A percentile compares a stretch with the other conserved stretches of the same genome.
These are phyloP conservation scores for Hydrozoanthus tunicans DNA, from an alignment of 64 coral and sea anemone genomes.

Conservation along the genomic window DNA sequence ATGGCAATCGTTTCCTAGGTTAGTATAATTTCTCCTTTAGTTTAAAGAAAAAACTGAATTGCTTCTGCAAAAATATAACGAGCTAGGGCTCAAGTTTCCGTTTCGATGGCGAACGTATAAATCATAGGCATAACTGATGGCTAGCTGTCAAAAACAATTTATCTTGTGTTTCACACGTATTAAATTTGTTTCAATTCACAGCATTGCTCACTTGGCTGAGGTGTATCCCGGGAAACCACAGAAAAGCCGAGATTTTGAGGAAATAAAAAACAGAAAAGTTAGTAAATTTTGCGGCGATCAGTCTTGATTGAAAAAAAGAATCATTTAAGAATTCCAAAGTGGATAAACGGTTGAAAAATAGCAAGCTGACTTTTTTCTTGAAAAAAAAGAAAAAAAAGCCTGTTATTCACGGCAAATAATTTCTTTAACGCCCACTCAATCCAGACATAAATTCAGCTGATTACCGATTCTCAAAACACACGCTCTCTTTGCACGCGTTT, in stretches of 20 bases:
- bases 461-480: too few species aligned
- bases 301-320: too few species aligned
- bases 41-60: not conserved
- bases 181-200: slow-evolving; percentile 27
- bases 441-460: too few species aligned
- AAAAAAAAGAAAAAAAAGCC: too few species aligned
- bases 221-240: slow-evolving; percentile 39
- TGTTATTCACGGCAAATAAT: too few species aligned
- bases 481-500: too few species aligned
- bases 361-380: too few species aligned
- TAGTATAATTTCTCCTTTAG: not conserved
- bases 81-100: not conserved
- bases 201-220: slow-evolving; percentile 24
- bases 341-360: too few species aligned
- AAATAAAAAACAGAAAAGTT: not conserved
- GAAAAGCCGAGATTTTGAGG: not conserved
- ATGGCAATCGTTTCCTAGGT: not conserved
- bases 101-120: not conserved
- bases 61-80: not conserved
- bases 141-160: slow-evolving; percentile 19
- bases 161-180: slow-evolving; percentile 24
- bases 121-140: not conserved
- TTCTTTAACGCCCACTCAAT: too few species aligned
- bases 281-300: too few species aligned
- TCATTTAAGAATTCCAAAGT: too few species aligned